A percentile compares a stretch with the other conserved stretches of the same genome.
These are phyloP conservation scores for Metridium senile DNA, from an alignment of 92 coral and sea anemone genomes.

Conservation along the genomic window DNA sequence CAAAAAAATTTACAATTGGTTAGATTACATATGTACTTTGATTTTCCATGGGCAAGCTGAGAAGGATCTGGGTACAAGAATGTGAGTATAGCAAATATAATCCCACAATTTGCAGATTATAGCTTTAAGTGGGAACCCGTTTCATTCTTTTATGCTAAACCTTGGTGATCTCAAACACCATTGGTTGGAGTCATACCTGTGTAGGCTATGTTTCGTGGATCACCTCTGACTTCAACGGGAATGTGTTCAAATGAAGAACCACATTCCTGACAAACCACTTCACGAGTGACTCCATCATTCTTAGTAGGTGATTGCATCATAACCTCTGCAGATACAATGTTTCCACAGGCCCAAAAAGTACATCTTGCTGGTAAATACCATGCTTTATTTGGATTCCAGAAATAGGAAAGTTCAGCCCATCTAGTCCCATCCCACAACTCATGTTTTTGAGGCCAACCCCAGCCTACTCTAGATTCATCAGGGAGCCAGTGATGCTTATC, in stretches of 20 bases:
- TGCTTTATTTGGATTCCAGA: conserved; percentile 46
- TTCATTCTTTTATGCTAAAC: too few relatives aligned
- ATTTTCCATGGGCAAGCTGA: too few relatives aligned
- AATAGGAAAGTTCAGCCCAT: conserved; percentile 38
- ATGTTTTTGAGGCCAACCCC: conserved; percentile 54
- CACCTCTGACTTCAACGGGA: conserved; percentile 30
- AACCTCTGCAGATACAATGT: conserved; percentile 36
- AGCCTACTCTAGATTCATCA: conserved; percentile 32
- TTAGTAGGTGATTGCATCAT: conserved; percentile 44
- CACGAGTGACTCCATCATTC: conserved; percentile 18
- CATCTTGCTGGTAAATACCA: conserved; percentile 56
- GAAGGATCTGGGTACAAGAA: too few relatives aligned
- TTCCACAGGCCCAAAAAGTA: conserved; percentile 33
- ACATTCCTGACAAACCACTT: conserved; percentile 44
- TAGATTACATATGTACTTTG: too few relatives aligned
- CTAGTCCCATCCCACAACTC: conserved; percentile 64
- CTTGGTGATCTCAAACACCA: too few relatives aligned
- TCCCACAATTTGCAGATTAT: too few relatives aligned
- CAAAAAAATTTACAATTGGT: too few relatives aligned
- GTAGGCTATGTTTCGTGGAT: conserved; percentile 65
- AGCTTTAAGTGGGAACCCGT: too few relatives aligned
- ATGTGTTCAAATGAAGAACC: conserved; percentile 29
- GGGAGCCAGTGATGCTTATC: conserved; percentile 61
- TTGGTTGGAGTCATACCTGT: conserved; percentile 35
- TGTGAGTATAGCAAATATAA: too few relatives aligned